phyloP scores from a whole-genome alignment of 2,888 invertebrate species.

The Chamaedrilus cognettii region DNA sequence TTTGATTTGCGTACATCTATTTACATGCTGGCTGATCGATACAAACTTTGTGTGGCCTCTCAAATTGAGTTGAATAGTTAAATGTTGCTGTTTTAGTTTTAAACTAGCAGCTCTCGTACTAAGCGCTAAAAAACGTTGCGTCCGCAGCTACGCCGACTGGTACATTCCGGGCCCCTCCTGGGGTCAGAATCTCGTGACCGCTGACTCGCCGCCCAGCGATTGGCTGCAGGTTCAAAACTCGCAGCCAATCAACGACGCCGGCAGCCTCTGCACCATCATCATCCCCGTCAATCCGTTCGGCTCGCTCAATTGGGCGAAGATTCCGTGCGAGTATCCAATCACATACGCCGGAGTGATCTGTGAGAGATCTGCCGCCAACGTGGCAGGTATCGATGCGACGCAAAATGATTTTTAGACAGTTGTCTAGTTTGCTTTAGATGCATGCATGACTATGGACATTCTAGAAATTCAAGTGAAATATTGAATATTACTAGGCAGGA shows the following conservation, averaged over 20 bases:
- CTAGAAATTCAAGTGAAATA: not conserved
- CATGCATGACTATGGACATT: not conserved
- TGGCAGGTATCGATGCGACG: not conserved
- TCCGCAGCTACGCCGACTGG: conserved; percentile 36
- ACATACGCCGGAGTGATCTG: conserved; percentile 31
- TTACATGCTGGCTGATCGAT: too few relatives aligned
- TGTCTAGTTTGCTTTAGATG: not conserved
- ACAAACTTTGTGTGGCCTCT: too few relatives aligned
- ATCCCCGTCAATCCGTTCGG: conserved; percentile 28
- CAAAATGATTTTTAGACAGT: not conserved
- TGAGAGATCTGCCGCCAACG: conserved; percentile 11
- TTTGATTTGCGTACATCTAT: too few relatives aligned
- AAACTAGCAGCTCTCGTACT: too few relatives aligned
- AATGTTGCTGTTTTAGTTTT: too few relatives aligned
- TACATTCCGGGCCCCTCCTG: conserved; percentile 22
- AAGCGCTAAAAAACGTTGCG: too few relatives aligned
- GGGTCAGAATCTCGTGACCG: conserved; percentile 23
- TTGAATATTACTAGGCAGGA: too few relatives aligned
- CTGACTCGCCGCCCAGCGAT: conserved; percentile 18
- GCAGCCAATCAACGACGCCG: conserved; percentile 33
- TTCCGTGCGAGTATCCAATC: conserved; percentile 38
- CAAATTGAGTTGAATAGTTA: too few relatives aligned
- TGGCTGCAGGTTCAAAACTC: conserved; percentile 19
- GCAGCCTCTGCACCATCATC: conserved; percentile 33
- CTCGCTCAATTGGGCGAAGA: conserved; percentile 34